These are phyloP conservation scores for Candidula unifasciata DNA, from an alignment of 2,888 invertebrate genomes.

Conservation along the genomic window DNA sequence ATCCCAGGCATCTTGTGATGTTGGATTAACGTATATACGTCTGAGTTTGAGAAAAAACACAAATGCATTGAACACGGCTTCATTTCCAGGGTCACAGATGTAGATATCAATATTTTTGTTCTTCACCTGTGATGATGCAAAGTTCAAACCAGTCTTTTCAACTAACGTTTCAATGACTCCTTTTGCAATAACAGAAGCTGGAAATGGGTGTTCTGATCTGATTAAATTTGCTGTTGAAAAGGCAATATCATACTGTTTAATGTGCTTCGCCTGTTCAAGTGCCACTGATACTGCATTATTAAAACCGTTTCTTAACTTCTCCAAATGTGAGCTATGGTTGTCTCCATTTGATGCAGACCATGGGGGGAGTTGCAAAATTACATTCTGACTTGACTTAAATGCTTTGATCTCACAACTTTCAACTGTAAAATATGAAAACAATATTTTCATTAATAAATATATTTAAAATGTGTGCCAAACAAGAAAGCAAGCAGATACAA, in stretches of 20 bases:
- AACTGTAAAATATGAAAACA: constrained; percentile 8
- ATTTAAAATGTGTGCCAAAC: too few relatives aligned
- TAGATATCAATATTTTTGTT: neutral
- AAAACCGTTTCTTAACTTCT: constrained; percentile 19
- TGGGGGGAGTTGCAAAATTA: neutral
- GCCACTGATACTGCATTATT: neutral
- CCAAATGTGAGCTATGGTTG: neutral
- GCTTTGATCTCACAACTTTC: neutral
- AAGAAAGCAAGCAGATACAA: too few relatives aligned
- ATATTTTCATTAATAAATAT: too few relatives aligned
- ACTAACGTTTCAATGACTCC: neutral
- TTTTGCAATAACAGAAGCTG: constrained; percentile 31
- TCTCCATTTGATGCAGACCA: neutral
- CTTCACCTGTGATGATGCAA: neutral
- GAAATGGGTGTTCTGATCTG: constrained; percentile 1
- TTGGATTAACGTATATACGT: neutral
- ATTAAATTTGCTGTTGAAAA: constrained; percentile 10
- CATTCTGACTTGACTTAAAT: neutral
- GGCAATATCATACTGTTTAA: neutral
- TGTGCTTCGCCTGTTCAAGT: neutral
- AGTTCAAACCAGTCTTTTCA: neutral
- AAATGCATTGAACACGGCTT: constrained; percentile 31
- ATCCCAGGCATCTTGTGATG: constrained; percentile 27
- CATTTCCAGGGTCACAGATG: constrained; percentile 25
- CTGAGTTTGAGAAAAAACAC: constrained; percentile 14